phyloP scores from a whole-genome alignment of 2,113 vertebrate genomes.

The Hemichromis elongatus region DNA sequence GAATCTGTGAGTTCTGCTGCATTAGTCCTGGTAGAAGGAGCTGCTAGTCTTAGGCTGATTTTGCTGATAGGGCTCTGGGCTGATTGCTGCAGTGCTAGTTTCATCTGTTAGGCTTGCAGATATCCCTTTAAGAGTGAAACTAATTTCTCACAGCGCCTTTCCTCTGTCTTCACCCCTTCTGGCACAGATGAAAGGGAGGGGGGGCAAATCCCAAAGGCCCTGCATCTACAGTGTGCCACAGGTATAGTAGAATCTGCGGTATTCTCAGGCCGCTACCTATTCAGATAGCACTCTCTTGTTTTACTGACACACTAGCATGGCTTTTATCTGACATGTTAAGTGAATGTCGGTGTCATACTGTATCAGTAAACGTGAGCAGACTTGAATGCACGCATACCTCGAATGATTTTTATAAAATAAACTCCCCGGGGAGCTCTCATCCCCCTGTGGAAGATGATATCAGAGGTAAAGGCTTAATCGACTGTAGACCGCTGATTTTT shows the following conservation, averaged over 20 bases:
- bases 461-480: background rate
- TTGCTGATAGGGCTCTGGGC: conserved; percentile 46
- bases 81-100: conserved; percentile 51
- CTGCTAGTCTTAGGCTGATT: conserved; percentile 46
- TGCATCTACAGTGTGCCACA: conserved; percentile 25
- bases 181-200: conserved; percentile 23
- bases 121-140: conserved; percentile 52
- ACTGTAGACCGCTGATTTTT: background rate
- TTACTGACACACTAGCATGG: conserved; percentile 7
- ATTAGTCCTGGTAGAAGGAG: conserved; percentile 29
- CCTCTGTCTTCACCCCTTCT: conserved; percentile 28
- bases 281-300: background rate
- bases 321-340: conserved; percentile 50
- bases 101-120: conserved; percentile 54
- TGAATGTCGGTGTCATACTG: conserved; percentile 42
- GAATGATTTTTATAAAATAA: conserved; percentile 43
- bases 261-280: background rate
- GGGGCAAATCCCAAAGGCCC: conserved; percentile 44
- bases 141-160: conserved; percentile 48
- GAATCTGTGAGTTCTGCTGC: conserved; percentile 42
- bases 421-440: conserved; percentile 1
- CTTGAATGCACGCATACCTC: background rate
- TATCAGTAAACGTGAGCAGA: background rate
- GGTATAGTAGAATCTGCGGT: background rate
- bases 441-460: conserved; percentile 26